Evolutionary conservation across 2,888 invertebrate genomes (phyloP).

Genomic region (Papilio protenor): DNA sequence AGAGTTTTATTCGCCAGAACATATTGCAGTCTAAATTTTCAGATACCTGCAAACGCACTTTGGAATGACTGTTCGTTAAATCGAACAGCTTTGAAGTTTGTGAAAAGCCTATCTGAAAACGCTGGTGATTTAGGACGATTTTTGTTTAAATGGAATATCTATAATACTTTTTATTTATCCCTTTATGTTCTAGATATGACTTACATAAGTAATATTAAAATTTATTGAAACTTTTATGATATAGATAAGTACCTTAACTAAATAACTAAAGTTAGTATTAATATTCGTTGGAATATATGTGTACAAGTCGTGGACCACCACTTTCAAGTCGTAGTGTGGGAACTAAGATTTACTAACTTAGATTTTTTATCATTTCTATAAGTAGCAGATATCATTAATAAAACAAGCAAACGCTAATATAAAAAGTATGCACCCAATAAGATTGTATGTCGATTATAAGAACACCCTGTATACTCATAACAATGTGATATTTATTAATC

Average conservation of each 20-base stretch:
- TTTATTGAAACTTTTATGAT: too few relatives aligned
- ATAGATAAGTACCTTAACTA: too few relatives aligned
- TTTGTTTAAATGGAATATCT: too few relatives aligned
- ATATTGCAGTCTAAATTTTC: neutral
- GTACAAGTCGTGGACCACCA: too few relatives aligned
- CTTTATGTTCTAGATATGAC: neutral
- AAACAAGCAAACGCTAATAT: too few relatives aligned
- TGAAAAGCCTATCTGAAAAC: neutral
- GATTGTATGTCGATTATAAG: neutral
- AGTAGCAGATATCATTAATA: too few relatives aligned
- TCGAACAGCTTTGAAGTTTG: neutral
- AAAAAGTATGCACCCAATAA: neutral
- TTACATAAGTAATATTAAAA: neutral
- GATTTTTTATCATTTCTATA: too few relatives aligned
- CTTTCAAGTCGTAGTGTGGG: too few relatives aligned
- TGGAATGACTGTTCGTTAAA: slow-evolving; percentile 1
- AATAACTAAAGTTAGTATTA: too few relatives aligned
- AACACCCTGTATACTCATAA: slow-evolving; percentile 13
- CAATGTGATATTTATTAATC: slow-evolving; percentile 36
- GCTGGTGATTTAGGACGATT: neutral
- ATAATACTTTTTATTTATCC: neutral
- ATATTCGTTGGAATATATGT: too few relatives aligned
- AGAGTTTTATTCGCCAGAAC: neutral
- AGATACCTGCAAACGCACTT: neutral
- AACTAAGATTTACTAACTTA: neutral